Evolutionary conservation across 2,797 vertebrate species (phyloP), one percentile per base, ranked within the genome.

Genomic region (Cirrhinus molitorella): DNA sequence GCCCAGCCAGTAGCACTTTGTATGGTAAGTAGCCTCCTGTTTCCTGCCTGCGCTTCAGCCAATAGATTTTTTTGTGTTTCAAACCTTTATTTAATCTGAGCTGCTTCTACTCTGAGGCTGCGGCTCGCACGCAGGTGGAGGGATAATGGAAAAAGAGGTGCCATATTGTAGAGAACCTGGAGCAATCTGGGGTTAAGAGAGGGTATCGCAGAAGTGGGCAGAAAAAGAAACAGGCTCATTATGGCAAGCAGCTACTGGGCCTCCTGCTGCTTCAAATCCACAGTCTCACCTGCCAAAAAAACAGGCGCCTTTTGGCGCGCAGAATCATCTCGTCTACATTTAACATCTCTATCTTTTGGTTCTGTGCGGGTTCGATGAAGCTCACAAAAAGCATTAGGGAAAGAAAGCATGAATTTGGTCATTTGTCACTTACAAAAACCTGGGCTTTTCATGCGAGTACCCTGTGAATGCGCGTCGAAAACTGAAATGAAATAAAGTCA

Each of bases 21-120:
- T 70, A 77, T 83, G 81, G 66, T 78, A 83, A 83, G 65, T 61
- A 47, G 65, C 74, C 74, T 83, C 51, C 81, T 83, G 81, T 83
- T 83, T 83, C 53, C 74, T 83, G 63, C 14, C 65, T 45, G 74
- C 23, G 3, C 73, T 49, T 61, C 66, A 71, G 73, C 81, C 74
- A 83, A 70, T 67, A 61, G 61, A 73, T 25, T 61, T 37, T 45
- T 72, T 17, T 73, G 55, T 43, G 59, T 74, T 55, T 83, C 28
- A 55, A 57, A 45, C 51, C 81, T 78, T 78, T 78, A 83, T 83
- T 77, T 78, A 83, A 77, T 83, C 51, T 78, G 11, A 13, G 51
- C 51, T 49, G 40, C 51, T 40, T 83, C 23, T 67, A 83, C 61
- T 66, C 59, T 3, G 8, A 79, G 75, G 47, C 59, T 66, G n/a